Base-by-base conservation (phyloP, 2,797 vertebrate genomes). In the Lacerta agilis region DNA sequence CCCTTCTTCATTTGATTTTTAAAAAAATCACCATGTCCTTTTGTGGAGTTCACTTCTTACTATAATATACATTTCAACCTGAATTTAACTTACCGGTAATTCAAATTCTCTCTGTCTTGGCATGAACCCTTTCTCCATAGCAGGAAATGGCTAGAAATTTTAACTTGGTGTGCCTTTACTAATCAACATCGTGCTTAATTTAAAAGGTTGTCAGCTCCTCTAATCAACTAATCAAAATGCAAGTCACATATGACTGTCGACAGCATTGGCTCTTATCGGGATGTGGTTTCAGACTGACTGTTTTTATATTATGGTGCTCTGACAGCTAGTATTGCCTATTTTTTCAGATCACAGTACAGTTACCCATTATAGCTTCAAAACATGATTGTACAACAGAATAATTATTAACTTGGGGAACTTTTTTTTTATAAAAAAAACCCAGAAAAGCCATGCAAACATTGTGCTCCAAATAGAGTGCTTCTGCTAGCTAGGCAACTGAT, bases 401-500 rank as follows among this genome's bases (percentile, higher is more conserved):
- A 73, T 84, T 25, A 18, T 75, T 85, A 4, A 55, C 69, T 67
- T 23, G 25, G 64, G 23, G 27, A 66, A 27, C 6, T 2, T 67
- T 55, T 45, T 45, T 10, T 33, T 33, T 33, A n/a, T 33, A 10
- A 45, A 45, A 45, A 45, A 10, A 45, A 2, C 45, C 85, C 82
- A 5, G 23, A 27, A 41, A 78, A 0, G 45, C 81, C 17, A 77
- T 29, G 33, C 6, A 73, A 72, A 88, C 33, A 88, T 90, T 86
- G 49, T 29, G 17, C 20, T 86, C n/a, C 49, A 43, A 87, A 78
- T 75, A 72, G 67, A 25, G 29, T 86, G 5, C 13, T 79, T 6
- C 38, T 77, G 18, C 58, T n/a, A 78, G 81, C 36, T 71, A 43
- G 20, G 55, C 41, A 9, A 61, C 36, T 89, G 79, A 38, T 92